A percentile compares a stretch with the other conserved stretches of the same genome.
These are phyloP conservation scores for Aepyceros melampus DNA, from an alignment of 2,113 vertebrate genomes.

Conservation along the genomic window DNA sequence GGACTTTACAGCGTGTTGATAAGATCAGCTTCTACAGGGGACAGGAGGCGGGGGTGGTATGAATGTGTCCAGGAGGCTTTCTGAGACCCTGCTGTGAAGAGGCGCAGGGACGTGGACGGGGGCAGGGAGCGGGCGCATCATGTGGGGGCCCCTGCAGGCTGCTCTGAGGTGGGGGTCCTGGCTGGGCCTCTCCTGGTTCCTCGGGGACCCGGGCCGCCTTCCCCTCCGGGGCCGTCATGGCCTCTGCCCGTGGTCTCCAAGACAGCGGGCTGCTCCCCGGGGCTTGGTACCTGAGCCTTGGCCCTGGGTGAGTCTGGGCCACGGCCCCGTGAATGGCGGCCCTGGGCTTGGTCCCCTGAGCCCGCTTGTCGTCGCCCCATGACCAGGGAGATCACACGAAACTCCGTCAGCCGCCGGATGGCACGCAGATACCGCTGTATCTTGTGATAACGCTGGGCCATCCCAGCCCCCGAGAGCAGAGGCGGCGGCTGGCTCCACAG, in stretches of 20 bases:
- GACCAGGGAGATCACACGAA: rapidly evolving
- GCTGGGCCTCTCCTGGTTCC: neutral
- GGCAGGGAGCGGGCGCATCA: neutral
- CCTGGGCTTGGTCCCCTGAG: neutral
- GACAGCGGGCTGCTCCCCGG: neutral
- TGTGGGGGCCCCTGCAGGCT: rapidly evolving
- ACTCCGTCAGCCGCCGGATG: neutral
- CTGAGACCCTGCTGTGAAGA: neutral
- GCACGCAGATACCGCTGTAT: rapidly evolving
- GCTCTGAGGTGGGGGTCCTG: neutral
- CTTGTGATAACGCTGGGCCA: neutral
- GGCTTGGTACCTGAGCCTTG: neutral
- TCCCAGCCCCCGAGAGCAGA: neutral
- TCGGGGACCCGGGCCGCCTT: neutral
- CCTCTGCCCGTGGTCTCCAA: neutral
- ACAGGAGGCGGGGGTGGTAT: neutral
- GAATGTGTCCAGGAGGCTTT: too few species aligned
- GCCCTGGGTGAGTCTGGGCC: neutral
- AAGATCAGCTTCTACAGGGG: neutral
- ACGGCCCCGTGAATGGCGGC: rapidly evolving
- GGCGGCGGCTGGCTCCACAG: neutral
- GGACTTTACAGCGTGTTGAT: neutral
- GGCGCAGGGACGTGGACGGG: rapidly evolving
- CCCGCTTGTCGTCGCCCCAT: rapidly evolving
- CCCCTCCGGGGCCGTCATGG: neutral